Evolutionary conservation across 2,113 vertebrate species (phyloP), one percentile per base, ranked within the genome.

Genomic region (Cnemophilus loriae): DNA sequence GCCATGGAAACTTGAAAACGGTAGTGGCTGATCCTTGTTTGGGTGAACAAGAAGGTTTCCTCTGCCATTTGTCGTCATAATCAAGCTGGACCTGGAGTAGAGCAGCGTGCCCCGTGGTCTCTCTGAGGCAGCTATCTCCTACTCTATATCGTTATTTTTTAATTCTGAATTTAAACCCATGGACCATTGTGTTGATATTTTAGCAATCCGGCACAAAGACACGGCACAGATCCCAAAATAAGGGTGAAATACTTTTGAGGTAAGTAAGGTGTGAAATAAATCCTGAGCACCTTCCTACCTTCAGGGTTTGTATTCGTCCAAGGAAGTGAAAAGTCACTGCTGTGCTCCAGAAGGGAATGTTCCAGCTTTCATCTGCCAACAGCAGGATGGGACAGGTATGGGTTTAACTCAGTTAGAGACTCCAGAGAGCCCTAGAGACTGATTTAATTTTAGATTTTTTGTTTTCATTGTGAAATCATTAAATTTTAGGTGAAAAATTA

Each of bases 1-100:
- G 82, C 75, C 96, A 92, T 88, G 91, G 93, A 93, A 95, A 96
- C 92, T 95, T 97, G 87, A 91, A 85, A 95, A 79, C 0, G 3
- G n/a, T 46, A 79, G 79, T 33, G 39, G 73, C 71, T 90, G 65
- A 81, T 96, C 92, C 91, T 82, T 93, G 67, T 95, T 96, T 88
- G 90, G 84, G 79, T 84, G 84, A 87, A 7, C 63, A 41, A 44
- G 83, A 75, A 79, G 69, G 70, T 84, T 95, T 74, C 76, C 35
- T 92, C 57, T 89, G 84, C 75, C 82, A 46, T 91, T 89, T 87
- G 21, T 78, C 76, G 82, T 89, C 85, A 60, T 16, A 33, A 60
- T 78, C 52, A 94, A 91, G 20, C 80, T 80, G 73, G 71, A 85
- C 63, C 53, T 87, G 56, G 14, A 65, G 8, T 7, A 7, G 33